Evolutionary conservation across 2,113 vertebrate species (phyloP).

Genomic region (Climacteris rufus): DNA sequence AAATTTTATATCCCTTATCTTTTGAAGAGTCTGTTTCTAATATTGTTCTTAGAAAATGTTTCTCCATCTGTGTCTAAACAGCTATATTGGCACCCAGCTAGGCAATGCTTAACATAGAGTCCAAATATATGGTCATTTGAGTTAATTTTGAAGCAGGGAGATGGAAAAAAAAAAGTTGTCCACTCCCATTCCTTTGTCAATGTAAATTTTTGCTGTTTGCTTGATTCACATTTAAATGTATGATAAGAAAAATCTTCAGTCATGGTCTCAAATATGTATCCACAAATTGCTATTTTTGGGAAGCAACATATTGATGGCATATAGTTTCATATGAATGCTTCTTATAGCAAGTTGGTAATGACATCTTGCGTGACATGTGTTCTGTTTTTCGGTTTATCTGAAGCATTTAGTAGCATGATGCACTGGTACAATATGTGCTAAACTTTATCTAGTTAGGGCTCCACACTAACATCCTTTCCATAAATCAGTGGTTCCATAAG

Average conservation of each 20-base stretch:
- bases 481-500: neutral
- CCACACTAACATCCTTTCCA: neutral
- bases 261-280: neutral
- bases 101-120: neutral
- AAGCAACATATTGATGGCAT: neutral
- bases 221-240: neutral
- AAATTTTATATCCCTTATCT: neutral
- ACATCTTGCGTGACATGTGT: neutral
- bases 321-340: neutral
- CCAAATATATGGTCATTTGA: neutral
- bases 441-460: neutral
- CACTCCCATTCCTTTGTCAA: neutral
- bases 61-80: neutral
- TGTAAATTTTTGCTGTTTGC: neutral
- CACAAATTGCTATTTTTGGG: neutral
- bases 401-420: conserved; percentile 16
- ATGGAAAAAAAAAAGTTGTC: neutral
- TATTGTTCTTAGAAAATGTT: neutral
- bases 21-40: neutral
- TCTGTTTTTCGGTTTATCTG: conserved; percentile 39
- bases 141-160: neutral
- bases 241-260: neutral
- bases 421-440: neutral
- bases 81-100: neutral
- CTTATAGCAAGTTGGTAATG: conserved; percentile 29